Evolutionary conservation across 1,140 invertebrate species (phyloP).

Genomic region (Neocloeon triangulifer): DNA sequence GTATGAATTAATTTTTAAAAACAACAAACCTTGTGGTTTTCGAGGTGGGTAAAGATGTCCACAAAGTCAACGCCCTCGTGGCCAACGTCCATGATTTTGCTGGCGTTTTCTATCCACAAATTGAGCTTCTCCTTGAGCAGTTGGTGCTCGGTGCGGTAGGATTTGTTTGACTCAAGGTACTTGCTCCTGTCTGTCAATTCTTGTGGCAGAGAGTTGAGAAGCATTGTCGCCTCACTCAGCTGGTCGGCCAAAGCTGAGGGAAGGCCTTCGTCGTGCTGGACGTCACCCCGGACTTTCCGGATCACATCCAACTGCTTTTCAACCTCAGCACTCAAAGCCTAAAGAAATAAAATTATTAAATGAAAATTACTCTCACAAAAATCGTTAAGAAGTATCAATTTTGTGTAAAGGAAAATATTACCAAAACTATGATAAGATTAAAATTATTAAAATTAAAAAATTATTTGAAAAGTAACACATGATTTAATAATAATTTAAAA

Average conservation of each 20-base stretch:
- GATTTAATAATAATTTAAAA: background rate
- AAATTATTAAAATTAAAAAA: conserved; percentile 2
- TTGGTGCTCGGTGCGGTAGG: conserved; percentile 48
- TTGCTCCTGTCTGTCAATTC: conserved; percentile 56
- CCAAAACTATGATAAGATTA: too few species aligned
- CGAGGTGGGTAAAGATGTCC: conserved; percentile 54
- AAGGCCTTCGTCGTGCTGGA: conserved; percentile 48
- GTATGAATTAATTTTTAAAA: conserved; percentile 1
- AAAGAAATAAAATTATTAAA: too few species aligned
- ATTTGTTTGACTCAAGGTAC: conserved; percentile 49
- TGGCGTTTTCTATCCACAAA: conserved; percentile 67
- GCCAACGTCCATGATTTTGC: conserved; percentile 45
- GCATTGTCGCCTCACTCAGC: conserved; percentile 46
- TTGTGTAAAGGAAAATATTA: background rate
- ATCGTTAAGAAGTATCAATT: background rate
- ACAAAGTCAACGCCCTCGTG: conserved; percentile 73
- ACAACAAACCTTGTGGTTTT: conserved; percentile 48
- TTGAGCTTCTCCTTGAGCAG: conserved; percentile 50
- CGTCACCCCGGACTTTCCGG: conserved; percentile 36
- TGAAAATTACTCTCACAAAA: background rate
- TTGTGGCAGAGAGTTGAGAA: conserved; percentile 48
- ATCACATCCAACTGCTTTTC: conserved; percentile 45
- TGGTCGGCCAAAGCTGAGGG: conserved; percentile 57
- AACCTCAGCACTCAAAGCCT: conserved; percentile 39
- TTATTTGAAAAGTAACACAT: conserved; percentile 1